Percentiles rank a stretch among this genome's conserved stretches.
phyloP scores from a whole-genome alignment of 2,113 vertebrate species.

The Larimichthys crocea region DNA sequence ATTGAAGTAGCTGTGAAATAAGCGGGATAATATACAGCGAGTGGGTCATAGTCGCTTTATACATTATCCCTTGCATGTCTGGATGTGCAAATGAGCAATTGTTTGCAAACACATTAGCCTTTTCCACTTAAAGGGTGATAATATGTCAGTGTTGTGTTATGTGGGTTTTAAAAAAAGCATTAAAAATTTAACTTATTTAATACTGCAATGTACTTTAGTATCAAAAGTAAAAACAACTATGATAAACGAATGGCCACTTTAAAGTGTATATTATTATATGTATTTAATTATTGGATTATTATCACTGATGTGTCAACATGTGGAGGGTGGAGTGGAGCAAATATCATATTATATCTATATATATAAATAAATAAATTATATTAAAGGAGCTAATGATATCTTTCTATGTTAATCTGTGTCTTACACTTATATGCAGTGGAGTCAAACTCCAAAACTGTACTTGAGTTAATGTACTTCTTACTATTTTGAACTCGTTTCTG shows the following conservation, averaged over 20 bases:
- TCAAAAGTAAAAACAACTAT: too few species aligned
- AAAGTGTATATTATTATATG: too few species aligned
- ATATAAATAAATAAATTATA: background rate
- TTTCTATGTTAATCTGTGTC: background rate
- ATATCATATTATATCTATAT: too few species aligned
- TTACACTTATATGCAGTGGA: background rate
- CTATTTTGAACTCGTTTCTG: constrained; percentile 2
- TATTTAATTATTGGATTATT: background rate
- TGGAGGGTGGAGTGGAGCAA: background rate
- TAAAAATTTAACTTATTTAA: too few species aligned
- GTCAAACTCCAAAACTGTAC: background rate
- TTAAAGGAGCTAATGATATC: background rate
- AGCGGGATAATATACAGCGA: too few species aligned
- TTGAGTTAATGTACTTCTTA: constrained; percentile 10
- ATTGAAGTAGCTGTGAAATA: too few species aligned
- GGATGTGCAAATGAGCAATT: background rate
- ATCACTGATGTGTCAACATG: background rate
- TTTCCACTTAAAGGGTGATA: background rate
- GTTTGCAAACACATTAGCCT: background rate
- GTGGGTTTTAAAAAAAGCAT: too few species aligned
- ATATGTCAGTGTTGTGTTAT: background rate
- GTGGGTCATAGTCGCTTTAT: too few species aligned
- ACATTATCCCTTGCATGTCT: background rate
- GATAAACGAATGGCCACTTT: too few species aligned
- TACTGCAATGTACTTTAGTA: too few species aligned